Evolutionary conservation across 2,797 vertebrate genomes (phyloP).

Genomic region (Enteromius argenteus): DNA sequence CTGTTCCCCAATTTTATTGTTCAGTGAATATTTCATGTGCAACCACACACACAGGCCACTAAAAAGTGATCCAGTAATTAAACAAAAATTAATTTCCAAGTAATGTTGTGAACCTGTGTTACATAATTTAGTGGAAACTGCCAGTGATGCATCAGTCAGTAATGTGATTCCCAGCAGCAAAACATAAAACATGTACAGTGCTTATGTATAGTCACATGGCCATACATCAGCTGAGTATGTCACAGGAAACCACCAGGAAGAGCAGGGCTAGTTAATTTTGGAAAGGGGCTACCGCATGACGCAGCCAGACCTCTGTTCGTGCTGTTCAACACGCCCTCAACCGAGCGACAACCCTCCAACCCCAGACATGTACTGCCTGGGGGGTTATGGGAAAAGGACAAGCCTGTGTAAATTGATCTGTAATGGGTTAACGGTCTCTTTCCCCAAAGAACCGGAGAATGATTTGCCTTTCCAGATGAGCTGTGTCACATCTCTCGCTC

Average conservation of each 20-base stretch:
- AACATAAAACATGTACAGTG: conserved; percentile 26
- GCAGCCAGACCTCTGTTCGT: conserved; percentile 11
- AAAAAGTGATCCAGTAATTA: neutral
- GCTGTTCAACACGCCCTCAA: conserved; percentile 35
- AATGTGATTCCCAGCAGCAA: conserved; percentile 25
- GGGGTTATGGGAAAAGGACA: conserved; percentile 55
- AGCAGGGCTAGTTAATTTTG: conserved; percentile 40
- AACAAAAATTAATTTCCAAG: neutral
- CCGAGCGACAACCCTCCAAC: conserved; percentile 6
- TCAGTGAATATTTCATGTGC: neutral
- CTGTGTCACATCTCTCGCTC: conserved; percentile 55
- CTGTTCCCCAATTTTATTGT: neutral
- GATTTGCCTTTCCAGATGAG: conserved; percentile 65
- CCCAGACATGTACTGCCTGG: conserved; percentile 34
- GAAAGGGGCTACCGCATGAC: conserved; percentile 28
- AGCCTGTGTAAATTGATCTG: conserved; percentile 51
- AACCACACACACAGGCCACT: neutral
- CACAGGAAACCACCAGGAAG: conserved; percentile 46
- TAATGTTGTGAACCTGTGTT: neutral
- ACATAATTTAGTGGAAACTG: neutral
- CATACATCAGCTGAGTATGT: conserved; percentile 31
- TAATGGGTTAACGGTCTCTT: conserved; percentile 52
- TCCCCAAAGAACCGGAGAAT: conserved; percentile 38
- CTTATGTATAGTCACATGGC: conserved; percentile 23
- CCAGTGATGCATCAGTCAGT: conserved; percentile 8